Percentiles rank a stretch among this genome's conserved stretches.
These are phyloP conservation scores for Drosophila nigricruria DNA, from an alignment of 2,888 invertebrate genomes.

Conservation along the genomic window DNA sequence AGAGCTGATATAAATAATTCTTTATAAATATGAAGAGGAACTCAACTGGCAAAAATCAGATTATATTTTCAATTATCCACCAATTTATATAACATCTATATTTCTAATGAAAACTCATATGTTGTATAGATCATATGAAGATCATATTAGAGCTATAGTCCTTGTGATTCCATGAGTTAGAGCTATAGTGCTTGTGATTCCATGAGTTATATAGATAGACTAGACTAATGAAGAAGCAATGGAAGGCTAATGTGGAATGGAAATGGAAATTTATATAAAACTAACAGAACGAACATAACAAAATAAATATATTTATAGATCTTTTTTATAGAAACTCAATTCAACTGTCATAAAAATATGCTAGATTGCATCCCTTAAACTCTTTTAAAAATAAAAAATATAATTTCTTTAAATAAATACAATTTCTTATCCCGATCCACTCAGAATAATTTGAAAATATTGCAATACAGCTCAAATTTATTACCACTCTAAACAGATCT, in stretches of 20 bases:
- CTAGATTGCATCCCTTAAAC: too few relatives aligned
- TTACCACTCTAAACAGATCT: background rate
- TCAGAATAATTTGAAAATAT: background rate
- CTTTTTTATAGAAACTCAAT: too few relatives aligned
- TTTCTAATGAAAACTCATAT: too few relatives aligned
- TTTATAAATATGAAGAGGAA: background rate
- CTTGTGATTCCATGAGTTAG: background rate
- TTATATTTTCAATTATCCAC: too few relatives aligned
- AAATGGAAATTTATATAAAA: too few relatives aligned
- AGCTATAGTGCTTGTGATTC: background rate
- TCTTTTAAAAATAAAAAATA: background rate
- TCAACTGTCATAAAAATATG: too few relatives aligned
- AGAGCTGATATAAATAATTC: background rate
- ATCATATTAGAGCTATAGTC: background rate
- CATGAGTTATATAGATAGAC: too few relatives aligned
- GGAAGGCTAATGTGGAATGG: too few relatives aligned
- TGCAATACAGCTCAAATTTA: background rate
- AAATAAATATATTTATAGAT: too few relatives aligned
- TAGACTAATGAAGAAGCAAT: too few relatives aligned
- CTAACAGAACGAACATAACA: too few relatives aligned
- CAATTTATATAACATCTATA: too few relatives aligned
- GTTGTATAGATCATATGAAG: background rate
- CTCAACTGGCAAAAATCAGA: background rate
- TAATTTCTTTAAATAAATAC: background rate
- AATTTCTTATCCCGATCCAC: background rate